Evolutionary conservation across 2,888 invertebrate species (phyloP).

Genomic region (Brenthis hecate): DNA sequence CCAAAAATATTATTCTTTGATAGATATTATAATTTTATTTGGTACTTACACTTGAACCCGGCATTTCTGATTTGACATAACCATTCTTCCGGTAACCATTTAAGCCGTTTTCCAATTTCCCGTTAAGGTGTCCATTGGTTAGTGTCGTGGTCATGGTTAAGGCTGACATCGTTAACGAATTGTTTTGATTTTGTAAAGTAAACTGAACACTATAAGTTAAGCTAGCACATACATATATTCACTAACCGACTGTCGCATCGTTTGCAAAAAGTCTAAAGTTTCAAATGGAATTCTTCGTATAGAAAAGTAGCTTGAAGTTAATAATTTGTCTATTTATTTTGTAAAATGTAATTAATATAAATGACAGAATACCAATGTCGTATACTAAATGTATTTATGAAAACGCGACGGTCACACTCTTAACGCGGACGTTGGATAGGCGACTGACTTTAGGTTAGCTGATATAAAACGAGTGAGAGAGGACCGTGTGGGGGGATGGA

Average conservation of each 20-base stretch:
- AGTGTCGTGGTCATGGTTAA: constrained; percentile 71
- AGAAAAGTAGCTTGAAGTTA: not conserved
- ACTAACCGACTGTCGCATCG: constrained; percentile 42
- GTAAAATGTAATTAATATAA: constrained; percentile 5
- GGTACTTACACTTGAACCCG: constrained; percentile 61
- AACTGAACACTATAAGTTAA: constrained; percentile 35
- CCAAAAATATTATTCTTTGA: not conserved
- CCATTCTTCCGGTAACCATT: constrained; percentile 73
- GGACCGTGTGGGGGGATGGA: constrained; percentile 60
- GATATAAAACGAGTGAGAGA: constrained; percentile 48
- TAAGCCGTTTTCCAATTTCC: constrained; percentile 62
- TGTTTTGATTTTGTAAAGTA: constrained; percentile 31
- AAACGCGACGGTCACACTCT: constrained; percentile 21
- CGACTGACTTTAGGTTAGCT: constrained; percentile 41
- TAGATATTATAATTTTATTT: not conserved
- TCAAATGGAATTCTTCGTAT: not conserved
- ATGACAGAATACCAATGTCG: constrained; percentile 31
- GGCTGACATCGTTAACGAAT: constrained; percentile 64
- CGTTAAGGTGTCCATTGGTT: constrained; percentile 66
- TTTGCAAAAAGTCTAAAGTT: constrained; percentile 22
- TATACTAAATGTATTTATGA: constrained; percentile 7
- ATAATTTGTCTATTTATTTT: constrained; percentile 5
- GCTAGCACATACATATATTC: constrained; percentile 35
- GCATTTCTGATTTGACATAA: constrained; percentile 58
- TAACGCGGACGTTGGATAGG: constrained; percentile 26